These are phyloP conservation scores for Excalfactoria chinensis DNA, from an alignment of 2,113 vertebrate species.

Conservation along the genomic window DNA sequence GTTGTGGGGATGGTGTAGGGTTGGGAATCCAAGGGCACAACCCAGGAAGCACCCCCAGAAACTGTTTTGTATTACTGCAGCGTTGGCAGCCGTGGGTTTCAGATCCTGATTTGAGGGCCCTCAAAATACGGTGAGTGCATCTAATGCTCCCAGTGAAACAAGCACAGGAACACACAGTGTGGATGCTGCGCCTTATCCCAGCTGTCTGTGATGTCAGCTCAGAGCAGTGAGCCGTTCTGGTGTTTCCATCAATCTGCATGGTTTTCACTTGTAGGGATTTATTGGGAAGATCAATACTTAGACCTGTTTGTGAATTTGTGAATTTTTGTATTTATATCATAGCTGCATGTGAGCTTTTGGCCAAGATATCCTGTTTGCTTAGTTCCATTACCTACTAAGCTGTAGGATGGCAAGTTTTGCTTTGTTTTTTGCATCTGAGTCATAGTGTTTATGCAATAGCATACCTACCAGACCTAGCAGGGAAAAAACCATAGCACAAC, in stretches of 20 bases:
- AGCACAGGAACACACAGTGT: fast-evolving
- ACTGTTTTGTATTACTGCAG: not conserved
- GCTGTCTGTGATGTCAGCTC: not conserved
- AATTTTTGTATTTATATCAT: not conserved
- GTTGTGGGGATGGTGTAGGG: not conserved
- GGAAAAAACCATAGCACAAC: not conserved
- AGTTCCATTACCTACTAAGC: not conserved
- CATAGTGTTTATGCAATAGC: not conserved
- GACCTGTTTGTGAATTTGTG: not conserved
- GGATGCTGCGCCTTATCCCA: not conserved
- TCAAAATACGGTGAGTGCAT: not conserved
- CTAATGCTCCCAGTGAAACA: not conserved
- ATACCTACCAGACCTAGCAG: not conserved
- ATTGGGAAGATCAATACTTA: not conserved
- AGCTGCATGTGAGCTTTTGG: not conserved
- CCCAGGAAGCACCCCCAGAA: fast-evolving
- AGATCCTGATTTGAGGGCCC: fast-evolving
- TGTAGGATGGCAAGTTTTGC: not conserved
- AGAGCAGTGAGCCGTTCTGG: not conserved
- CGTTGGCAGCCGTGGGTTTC: not conserved
- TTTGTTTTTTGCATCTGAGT: not conserved
- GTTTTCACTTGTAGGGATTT: not conserved
- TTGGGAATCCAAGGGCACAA: not conserved
- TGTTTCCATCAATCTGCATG: not conserved
- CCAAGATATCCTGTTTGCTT: not conserved